A percentile compares a stretch with the other conserved stretches of the same genome.
These are phyloP conservation scores for Diorhabda elongata DNA, from an alignment of 1,140 invertebrate species.

Conservation along the genomic window DNA sequence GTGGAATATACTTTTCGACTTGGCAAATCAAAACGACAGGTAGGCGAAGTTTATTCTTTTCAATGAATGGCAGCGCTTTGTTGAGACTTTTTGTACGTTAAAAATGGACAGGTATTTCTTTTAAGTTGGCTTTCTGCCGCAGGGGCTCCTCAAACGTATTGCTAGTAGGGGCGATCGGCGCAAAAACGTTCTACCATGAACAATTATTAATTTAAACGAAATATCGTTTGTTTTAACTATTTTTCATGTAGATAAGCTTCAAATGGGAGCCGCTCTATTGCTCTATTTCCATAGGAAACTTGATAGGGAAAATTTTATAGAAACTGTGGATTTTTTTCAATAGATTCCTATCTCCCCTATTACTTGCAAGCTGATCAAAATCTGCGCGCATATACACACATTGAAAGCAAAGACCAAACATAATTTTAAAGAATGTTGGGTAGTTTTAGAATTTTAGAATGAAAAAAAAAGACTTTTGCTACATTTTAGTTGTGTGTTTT, in stretches of 20 bases:
- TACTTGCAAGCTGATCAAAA: constrained; percentile 9
- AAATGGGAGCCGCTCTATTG: no score
- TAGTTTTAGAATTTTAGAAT: constrained; percentile 11
- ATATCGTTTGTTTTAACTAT: not conserved
- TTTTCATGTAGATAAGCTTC: no score
- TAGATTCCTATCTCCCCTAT: constrained; percentile 6
- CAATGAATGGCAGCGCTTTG: constrained; percentile 32
- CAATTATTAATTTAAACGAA: not conserved
- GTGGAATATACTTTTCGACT: constrained; percentile 44
- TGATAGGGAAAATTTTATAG: no score
- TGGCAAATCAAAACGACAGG: constrained; percentile 44
- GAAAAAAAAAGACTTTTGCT: constrained; percentile 13
- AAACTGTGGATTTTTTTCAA: no score
- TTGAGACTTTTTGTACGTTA: constrained; percentile 32
- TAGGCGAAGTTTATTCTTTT: constrained; percentile 41
- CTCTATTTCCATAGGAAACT: no score
- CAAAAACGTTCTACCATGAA: not conserved
- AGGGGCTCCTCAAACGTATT: constrained; percentile 19
- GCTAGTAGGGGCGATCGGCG: constrained; percentile 5
- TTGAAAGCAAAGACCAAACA: constrained; percentile 10
- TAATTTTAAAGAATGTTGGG: constrained; percentile 15
- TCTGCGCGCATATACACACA: constrained; percentile 11
- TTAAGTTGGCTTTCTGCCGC: constrained; percentile 36
- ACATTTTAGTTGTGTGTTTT: constrained; percentile 1
- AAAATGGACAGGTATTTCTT: constrained; percentile 42